Evolutionary conservation across 1,140 invertebrate species (phyloP), one percentile per base, ranked within the genome.

Genomic region (Zaprionus nigranus): DNA sequence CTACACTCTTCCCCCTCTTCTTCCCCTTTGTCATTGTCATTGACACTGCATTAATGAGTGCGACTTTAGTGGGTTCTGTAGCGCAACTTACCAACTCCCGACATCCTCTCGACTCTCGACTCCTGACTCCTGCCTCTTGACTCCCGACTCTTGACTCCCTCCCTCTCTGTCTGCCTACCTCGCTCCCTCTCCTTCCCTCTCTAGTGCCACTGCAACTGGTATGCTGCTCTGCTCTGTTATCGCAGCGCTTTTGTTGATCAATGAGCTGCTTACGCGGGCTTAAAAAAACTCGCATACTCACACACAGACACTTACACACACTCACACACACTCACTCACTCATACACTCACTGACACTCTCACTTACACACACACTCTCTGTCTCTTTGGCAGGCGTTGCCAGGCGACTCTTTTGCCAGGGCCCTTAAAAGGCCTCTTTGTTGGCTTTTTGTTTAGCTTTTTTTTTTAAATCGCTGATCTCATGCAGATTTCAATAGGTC

Each of bases 31-130:
- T 46, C 40, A 70, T 75, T 71, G 59, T 43, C 75, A 78, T 78
- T 81, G 74, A 75, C 74, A 68, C 78, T 73, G 78, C 53, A 73
- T 79, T 79, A 79, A 79, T 79, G 74, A 79, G 77, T 66, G 73
- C 66, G 66, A 75, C 60, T 78, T 75, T 70, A 49, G 71, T 63
- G 66, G 60, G 54, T 22, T 26, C 73, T 59, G 59, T 38, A 66
- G 53, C 72, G 46, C 49, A 62, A 34, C 26, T 59, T 40, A 40
- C 43, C 30, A 22, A 15, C 30, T 22, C 60, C 12, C 20, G 20
- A 28, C 13, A 30, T 5, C 15, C 28, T 34, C 28, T 46, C 22
- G 13, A 7, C 22, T 24, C 61, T 56, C 22, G 20, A 17, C 24
- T 26, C 26, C 15, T 15, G 5, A 0, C 24, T 28, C 53, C 30